Percentiles rank a stretch among this genome's conserved stretches.
Evolutionary conservation across 2,888 invertebrate species (phyloP).

Genomic region (Capitulum mitella): DNA sequence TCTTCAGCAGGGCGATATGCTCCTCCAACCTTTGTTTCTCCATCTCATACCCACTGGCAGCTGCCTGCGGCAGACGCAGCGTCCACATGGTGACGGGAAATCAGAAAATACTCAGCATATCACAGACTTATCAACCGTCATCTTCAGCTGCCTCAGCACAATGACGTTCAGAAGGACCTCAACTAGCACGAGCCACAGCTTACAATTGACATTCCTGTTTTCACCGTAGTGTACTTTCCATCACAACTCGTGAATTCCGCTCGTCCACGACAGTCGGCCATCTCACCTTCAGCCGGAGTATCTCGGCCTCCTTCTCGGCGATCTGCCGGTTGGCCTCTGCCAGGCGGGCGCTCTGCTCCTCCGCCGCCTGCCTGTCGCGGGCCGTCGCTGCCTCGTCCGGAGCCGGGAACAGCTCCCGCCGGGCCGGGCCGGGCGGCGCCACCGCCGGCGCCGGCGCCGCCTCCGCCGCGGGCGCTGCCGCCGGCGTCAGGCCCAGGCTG

Average conservation of each 20-base stretch:
- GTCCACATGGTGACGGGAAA: background rate
- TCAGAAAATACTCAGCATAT: background rate
- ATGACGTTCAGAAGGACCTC: no score
- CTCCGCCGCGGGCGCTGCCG: background rate
- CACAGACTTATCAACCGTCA: background rate
- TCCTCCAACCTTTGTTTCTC: background rate
- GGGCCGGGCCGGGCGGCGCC: background rate
- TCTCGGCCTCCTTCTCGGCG: background rate
- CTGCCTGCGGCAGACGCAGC: background rate
- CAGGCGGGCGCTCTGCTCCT: background rate
- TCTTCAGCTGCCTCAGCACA: background rate
- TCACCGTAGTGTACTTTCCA: background rate
- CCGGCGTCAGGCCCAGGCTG: background rate
- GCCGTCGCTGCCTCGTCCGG: background rate
- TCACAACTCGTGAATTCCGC: no score
- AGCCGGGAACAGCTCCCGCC: background rate
- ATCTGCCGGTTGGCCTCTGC: background rate
- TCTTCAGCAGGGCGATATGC: constrained; percentile 12
- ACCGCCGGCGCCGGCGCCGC: background rate
- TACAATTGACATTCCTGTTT: no score
- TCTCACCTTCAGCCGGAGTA: background rate
- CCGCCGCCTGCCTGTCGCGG: background rate
- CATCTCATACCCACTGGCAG: background rate
- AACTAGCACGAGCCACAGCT: no score
- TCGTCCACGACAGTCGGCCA: background rate